Evolutionary conservation across 2,797 vertebrate species (phyloP).

Genomic region (Graptemys geographica): DNA sequence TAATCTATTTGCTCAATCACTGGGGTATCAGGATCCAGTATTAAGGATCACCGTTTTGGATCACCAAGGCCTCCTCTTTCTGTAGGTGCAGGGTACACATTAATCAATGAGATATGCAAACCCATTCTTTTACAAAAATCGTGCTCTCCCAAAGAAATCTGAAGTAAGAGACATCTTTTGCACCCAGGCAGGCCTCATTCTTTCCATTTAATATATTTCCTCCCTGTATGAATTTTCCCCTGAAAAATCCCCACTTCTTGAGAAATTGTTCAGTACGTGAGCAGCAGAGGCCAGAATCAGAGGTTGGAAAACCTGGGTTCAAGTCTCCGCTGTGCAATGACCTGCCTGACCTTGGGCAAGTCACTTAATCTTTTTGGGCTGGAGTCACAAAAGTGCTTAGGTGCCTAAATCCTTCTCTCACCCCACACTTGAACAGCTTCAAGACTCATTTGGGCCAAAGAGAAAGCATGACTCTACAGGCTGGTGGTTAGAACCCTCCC

Average conservation of each 20-base stretch:
- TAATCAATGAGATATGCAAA: rapidly evolving
- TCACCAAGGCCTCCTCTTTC: not conserved
- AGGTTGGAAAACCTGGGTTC: no score
- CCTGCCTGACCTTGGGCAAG: no score
- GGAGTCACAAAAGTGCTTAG: no score
- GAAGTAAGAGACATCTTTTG: not conserved
- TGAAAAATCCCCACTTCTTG: not conserved
- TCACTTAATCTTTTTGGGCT: no score
- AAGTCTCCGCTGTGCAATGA: no score
- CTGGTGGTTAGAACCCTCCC: no score
- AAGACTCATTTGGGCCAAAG: no score
- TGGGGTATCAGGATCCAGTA: not conserved
- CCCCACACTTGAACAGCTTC: no score
- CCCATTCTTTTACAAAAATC: not conserved
- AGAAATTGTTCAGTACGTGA: no score
- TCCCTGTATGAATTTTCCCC: not conserved
- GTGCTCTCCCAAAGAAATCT: not conserved
- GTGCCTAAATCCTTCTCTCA: no score
- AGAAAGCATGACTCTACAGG: no score
- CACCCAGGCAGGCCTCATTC: not conserved
- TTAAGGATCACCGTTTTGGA: not conserved
- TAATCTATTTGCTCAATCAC: not conserved
- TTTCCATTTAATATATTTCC: not conserved
- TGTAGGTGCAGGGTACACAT: not conserved
- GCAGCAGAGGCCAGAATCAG: no score